Evolutionary conservation across 2,888 invertebrate genomes (phyloP).

Genomic region (Nephrocerus scutellatus): DNA sequence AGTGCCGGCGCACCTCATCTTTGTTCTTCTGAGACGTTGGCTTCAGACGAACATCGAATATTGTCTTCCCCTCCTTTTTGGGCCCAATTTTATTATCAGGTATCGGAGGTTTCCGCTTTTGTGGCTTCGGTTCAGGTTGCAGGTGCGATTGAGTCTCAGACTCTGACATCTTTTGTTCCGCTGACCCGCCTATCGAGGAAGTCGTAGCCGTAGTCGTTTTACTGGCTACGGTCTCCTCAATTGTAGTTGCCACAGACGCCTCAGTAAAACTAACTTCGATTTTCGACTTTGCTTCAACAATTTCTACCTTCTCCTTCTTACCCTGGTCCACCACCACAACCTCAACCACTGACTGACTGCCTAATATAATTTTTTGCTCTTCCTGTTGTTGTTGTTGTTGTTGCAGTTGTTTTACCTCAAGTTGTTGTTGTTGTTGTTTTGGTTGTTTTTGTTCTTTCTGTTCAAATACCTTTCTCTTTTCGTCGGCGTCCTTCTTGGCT

Average conservation of each 20-base stretch:
- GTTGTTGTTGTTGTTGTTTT: constrained; percentile 1
- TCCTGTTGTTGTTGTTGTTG: constrained; percentile 1
- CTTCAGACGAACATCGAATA: constrained; percentile 49
- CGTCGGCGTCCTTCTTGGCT: constrained; percentile 48
- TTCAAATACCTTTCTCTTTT: constrained; percentile 49
- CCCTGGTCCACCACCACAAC: constrained; percentile 13
- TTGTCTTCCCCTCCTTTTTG: constrained; percentile 47
- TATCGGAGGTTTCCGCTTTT: constrained; percentile 4
- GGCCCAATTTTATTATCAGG: constrained; percentile 29
- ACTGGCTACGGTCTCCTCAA: too few relatives aligned
- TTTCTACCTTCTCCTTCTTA: constrained; percentile 5
- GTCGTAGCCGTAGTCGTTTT: too few relatives aligned
- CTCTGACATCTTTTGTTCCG: too few relatives aligned
- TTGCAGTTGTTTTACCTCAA: constrained; percentile 4
- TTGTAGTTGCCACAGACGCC: too few relatives aligned
- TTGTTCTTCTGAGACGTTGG: constrained; percentile 25
- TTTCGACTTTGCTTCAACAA: constrained; percentile 14
- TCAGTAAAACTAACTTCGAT: too few relatives aligned
- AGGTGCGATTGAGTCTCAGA: too few relatives aligned
- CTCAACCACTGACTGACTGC: too few relatives aligned
- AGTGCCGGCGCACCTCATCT: constrained; percentile 30
- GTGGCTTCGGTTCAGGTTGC: constrained; percentile 22
- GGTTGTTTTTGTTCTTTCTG: neutral
- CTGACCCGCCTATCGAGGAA: too few relatives aligned
- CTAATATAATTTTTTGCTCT: neutral